Base-by-base conservation (phyloP, 2,888 invertebrate species). In the Reticulitermes lucifugus region DNA sequence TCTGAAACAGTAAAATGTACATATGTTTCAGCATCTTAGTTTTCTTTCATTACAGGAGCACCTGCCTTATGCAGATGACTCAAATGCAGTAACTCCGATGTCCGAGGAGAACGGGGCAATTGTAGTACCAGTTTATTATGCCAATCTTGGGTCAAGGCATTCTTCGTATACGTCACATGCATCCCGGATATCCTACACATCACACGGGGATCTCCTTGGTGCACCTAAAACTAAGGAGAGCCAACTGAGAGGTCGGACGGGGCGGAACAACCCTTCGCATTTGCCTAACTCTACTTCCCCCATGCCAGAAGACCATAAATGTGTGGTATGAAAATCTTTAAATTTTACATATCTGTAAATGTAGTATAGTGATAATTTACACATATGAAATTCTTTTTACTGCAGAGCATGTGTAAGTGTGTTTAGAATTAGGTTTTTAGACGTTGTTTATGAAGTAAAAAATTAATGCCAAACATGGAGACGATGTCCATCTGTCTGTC, bases 41-140 rank as follows among this genome's bases (percentile, higher is more conserved):
- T 55, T 55, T 70, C 70, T 70, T 83, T 73, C 4, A 7, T 59
- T 82, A 82, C 88, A 92, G 89, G 97, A 98, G 92, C 98, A 98
- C 91, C 94, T 99, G 90, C 98, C 98, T 86, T 99, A 98, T 91
- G 98, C 98, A 85, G 99, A 99, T 91, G 99, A 98, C 92, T 98
- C 98, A 87, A 97, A 97, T 90, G 98, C 98, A 88, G 98, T 98
- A 86, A 99, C 98, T 87, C 99, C 99, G 84, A 98, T 98, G 96
- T 98, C 98, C 88, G 98, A 98, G 92, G 98, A 98, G 92, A 98
- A 98, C 91, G 98, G 98, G 90, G 97, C 97, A 90, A 97, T 98
- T 91, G 96, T 98, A 89, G 96, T 98, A 89, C 97, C 97, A 86
- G 96, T 96, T 90, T 97, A 97, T 92, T 96, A 96, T 91, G 95